These are phyloP conservation scores for Ptyas mucosa DNA, from an alignment of 2,113 vertebrate species.

Conservation along the genomic window DNA sequence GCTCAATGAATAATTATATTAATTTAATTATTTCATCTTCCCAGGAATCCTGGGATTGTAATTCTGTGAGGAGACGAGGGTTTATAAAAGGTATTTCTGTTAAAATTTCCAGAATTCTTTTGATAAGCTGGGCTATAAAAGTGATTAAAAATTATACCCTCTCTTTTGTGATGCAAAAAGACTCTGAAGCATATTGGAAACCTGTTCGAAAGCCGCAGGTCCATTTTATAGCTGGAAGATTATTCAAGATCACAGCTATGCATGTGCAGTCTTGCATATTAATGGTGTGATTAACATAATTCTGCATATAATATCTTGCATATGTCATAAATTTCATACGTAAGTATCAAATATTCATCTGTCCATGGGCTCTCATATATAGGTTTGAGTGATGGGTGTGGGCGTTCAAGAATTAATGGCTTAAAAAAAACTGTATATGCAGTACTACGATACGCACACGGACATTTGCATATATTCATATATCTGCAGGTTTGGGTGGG, in stretches of 20 bases:
- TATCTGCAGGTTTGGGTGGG: background rate
- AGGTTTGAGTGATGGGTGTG: background rate
- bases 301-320: background rate
- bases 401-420: background rate
- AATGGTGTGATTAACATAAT: background rate
- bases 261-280: background rate
- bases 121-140: background rate
- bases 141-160: background rate
- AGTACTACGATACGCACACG: background rate
- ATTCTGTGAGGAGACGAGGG: background rate
- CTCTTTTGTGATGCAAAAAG: background rate
- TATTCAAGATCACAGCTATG: background rate
- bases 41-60: background rate
- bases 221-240: background rate
- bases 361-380: background rate
- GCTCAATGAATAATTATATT: background rate
- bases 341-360: background rate
- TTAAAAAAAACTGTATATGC: background rate
- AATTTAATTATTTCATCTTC: background rate
- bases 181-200: background rate
- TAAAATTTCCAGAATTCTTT: background rate
- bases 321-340: background rate
- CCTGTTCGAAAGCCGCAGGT: background rate
- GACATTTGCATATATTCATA: background rate
- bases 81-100: background rate